Conservation (phyloP, 2,113 vertebrate species). For the Carollia perspicillata region DNA sequence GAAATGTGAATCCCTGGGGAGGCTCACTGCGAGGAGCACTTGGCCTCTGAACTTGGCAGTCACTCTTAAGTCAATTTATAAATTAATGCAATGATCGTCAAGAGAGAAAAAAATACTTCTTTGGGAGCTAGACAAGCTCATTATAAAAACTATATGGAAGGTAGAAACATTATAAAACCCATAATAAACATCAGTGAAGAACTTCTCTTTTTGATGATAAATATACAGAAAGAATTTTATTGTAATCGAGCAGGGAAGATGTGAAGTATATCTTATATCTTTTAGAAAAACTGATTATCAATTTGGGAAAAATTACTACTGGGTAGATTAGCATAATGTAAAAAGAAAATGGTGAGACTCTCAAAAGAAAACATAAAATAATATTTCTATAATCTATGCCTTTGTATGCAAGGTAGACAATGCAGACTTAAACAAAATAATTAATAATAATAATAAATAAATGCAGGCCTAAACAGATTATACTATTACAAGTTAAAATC, state of each 20-base stretch:
- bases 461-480: background rate
- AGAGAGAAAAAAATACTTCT: background rate
- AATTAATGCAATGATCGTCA: rapidly evolving
- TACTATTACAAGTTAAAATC: background rate
- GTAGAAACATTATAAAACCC: background rate
- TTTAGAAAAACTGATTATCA: background rate
- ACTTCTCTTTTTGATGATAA: background rate
- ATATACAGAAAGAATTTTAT: background rate
- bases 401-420: background rate
- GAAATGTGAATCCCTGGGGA: background rate
- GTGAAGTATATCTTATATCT: background rate
- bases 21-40: rapidly evolving
- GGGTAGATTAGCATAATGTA: background rate
- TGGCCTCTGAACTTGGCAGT: rapidly evolving
- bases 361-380: background rate
- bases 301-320: background rate
- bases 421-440: background rate
- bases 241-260: background rate
- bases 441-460: background rate
- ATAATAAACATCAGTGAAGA: background rate
- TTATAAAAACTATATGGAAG: background rate
- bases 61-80: background rate
- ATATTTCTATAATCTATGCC: background rate
- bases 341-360: background rate
- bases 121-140: background rate